Conservation (phyloP, 2,113 vertebrate genomes). For the Grus americana region DNA sequence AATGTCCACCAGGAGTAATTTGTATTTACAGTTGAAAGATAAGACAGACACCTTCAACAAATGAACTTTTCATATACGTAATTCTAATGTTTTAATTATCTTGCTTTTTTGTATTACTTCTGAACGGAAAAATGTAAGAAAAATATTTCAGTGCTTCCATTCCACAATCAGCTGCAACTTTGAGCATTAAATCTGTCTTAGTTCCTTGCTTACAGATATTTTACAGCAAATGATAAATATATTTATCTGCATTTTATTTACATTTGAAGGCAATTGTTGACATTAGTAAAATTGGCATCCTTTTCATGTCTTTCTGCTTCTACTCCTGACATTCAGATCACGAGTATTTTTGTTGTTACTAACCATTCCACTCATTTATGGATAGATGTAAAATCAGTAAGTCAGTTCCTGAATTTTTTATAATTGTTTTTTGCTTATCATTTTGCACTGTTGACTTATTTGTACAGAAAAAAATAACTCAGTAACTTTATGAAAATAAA, state of each 20-base stretch:
- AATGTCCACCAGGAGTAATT: slow-evolving; percentile 55
- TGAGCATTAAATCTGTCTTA: background rate
- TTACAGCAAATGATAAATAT: background rate
- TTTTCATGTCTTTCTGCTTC: background rate
- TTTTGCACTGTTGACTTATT: background rate
- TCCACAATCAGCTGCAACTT: background rate
- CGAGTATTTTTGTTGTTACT: background rate
- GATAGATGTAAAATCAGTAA: background rate
- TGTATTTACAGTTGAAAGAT: slow-evolving; percentile 44
- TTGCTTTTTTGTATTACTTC: background rate
- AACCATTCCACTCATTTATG: background rate
- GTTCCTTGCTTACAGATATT: background rate
- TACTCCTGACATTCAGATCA: background rate
- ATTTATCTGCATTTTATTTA: background rate
- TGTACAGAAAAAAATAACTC: background rate
- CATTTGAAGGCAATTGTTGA: background rate
- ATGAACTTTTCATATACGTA: slow-evolving; percentile 36
- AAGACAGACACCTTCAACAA: background rate
- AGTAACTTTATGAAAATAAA: background rate
- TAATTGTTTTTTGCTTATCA: background rate
- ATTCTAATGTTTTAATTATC: slow-evolving; percentile 31
- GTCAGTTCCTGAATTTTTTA: background rate
- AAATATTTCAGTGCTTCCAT: background rate
- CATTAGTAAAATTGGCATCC: background rate
- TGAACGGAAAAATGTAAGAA: slow-evolving; percentile 28